phyloP scores from a whole-genome alignment of 2,888 invertebrate genomes.

The Cantharis rufa region DNA sequence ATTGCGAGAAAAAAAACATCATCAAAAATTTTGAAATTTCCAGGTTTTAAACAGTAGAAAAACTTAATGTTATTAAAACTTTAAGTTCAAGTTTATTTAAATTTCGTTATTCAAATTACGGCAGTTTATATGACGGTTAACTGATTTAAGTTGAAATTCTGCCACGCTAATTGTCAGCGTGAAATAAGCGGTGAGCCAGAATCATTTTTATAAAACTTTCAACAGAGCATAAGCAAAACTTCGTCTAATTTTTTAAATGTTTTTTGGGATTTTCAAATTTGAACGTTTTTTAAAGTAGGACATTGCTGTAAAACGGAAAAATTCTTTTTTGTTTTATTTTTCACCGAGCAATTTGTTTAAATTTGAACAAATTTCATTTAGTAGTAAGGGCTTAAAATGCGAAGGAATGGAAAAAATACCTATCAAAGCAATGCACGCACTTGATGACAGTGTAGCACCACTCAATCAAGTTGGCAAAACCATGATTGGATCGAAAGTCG shows the following conservation, averaged over 20 bases:
- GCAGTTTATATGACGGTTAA: neutral
- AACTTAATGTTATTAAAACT: neutral
- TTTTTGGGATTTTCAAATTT: neutral
- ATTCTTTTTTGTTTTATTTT: neutral
- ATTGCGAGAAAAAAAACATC: neutral
- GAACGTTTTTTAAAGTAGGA: no score
- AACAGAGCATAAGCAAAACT: neutral
- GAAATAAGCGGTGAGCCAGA: neutral
- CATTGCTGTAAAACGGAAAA: no score
- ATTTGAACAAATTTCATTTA: neutral
- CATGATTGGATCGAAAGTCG: conserved; percentile 10
- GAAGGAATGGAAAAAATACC: neutral
- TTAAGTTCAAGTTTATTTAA: neutral
- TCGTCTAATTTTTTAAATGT: neutral
- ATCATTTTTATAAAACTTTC: neutral
- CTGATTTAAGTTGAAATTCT: neutral
- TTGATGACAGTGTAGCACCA: neutral
- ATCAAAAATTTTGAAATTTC: neutral
- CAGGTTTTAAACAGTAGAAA: neutral
- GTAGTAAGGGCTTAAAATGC: neutral
- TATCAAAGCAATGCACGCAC: conserved; percentile 2
- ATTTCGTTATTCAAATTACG: neutral
- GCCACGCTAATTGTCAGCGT: neutral
- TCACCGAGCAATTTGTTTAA: neutral
- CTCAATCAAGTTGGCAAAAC: conserved; percentile 4